Evolutionary conservation across 2,888 invertebrate species (phyloP), one percentile per base, ranked within the genome.

Genomic region (Spisula subtruncata): DNA sequence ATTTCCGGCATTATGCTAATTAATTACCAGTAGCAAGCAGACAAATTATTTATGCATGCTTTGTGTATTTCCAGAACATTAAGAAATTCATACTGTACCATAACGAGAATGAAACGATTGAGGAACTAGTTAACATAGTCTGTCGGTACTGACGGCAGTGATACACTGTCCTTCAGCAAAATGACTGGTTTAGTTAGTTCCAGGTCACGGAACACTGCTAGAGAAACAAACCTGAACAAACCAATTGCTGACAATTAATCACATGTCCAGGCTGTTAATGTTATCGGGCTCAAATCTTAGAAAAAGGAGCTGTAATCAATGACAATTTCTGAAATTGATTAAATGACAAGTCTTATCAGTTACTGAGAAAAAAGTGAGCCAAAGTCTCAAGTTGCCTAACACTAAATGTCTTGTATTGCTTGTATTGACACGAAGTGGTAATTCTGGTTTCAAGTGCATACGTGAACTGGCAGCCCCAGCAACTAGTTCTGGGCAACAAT

Each of bases 311-410:
- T 18, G 16, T 25, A 85, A 85, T 85, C 85, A 85, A 85, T 85
- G 85, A 85, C 85, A 85, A 56, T 79, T 85, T 46, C 32, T 80
- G 56, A 79, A 71, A 80, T 85, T 85, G 85, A 85, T 85, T 80
- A 80, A 75, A 12, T 79, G 48, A 20, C n/a, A 51, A 12, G n/a
- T 56, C 79, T 85, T 80, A 85, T 85, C 85, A 54, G 29, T 8
- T 29, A 48, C 29, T 1, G 66, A 75, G 84, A 51, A 51, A 85
- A 25, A 75, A 79, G 51, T 32, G 75, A 75, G 75, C 75, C 75
- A 5, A 32, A 32, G 35, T 16, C 35, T 75, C 75, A 32, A 35
- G 75, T 75, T 75, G 60, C 60, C 25, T 66, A 66, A 66, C 60
- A 25, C 60, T 25, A n/a, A 66, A 51, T 25, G 10, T 66, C 60